Evolutionary conservation across 2,888 invertebrate genomes (phyloP), one percentile per base, ranked within the genome.

Genomic region (Stramonita haemastoma): DNA sequence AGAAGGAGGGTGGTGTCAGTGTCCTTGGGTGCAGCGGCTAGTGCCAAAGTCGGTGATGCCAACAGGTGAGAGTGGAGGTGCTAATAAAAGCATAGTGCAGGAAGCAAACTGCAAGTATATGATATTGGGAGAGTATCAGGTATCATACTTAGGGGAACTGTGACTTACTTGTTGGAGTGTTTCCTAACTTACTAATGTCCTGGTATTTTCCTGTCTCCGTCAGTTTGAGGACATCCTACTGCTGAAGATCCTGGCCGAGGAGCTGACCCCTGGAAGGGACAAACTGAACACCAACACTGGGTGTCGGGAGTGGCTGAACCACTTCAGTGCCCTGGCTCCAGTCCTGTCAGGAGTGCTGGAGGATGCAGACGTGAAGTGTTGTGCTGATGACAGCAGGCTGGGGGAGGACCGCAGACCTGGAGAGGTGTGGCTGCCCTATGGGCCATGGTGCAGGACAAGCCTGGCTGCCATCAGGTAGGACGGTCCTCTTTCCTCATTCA

Each of bases 181-280:
- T 13, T 66, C 15, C 5, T 13, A 26, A 26, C 19, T 66, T 2
- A 26, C 19, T 66, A 26, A 66, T 5, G 19, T 5, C 66, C 19
- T 46, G 46, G 46, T 46, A 46, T 46, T 46, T 8, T 73, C 2
- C 1, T 83, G 8, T 85, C 13, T 60, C 8, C 22, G 11, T 70
- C 87, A 93, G 93, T 91, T 91, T 13, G 81, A 92, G 8, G 93
- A 93, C 88, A 90, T 92, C 5, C 88, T 91, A 13, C 90, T 89
- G 19, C 89, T 94, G 32, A 81, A 90, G 60, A 85, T 93, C 90
- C 84, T 93, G 56, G 88, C 93, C 26, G 90, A 91, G 13, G 89
- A 92, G 6, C 88, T 94, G 46, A 90, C 87, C 8, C 92, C 92
- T n/a, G 88, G 87, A 2, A 86, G 85, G 32, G 88, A 91, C 36